These are phyloP conservation scores for Mercenaria mercenaria DNA, from an alignment of 1,140 invertebrate species.

Conservation along the genomic window DNA sequence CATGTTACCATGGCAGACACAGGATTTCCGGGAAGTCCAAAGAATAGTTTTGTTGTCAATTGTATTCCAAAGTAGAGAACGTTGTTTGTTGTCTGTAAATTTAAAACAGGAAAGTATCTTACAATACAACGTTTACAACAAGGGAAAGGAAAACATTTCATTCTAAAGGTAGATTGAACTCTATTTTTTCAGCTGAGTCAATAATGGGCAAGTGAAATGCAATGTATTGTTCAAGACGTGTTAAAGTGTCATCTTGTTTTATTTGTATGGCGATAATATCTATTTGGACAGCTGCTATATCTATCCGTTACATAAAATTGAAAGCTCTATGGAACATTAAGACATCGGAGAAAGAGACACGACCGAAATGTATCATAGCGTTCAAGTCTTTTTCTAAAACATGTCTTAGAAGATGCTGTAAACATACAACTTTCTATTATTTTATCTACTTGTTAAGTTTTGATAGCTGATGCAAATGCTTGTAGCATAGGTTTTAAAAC, in stretches of 20 bases:
- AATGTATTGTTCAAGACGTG: too few relatives aligned
- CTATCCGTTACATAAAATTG: too few relatives aligned
- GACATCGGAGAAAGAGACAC: too few relatives aligned
- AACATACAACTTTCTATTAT: too few relatives aligned
- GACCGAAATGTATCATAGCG: constrained; percentile 94
- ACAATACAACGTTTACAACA: neutral
- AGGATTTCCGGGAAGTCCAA: constrained; percentile 97
- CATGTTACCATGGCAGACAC: constrained; percentile 96
- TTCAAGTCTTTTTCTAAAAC: constrained; percentile 92
- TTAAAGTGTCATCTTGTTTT: too few relatives aligned
- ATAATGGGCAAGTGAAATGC: too few relatives aligned
- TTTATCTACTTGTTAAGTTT: neutral
- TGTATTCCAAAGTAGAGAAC: constrained; percentile 92
- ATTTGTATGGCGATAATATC: too few relatives aligned
- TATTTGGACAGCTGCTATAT: too few relatives aligned
- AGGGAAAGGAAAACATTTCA: neutral
- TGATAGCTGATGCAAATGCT: neutral
- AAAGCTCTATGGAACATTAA: too few relatives aligned
- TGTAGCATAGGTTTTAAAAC: neutral
- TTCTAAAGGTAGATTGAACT: neutral
- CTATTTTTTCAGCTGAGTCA: neutral
- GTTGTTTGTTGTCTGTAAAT: constrained; percentile 95
- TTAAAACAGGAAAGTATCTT: too few relatives aligned
- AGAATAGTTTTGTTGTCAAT: constrained; percentile 91
- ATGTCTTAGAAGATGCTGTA: constrained; percentile 93